phyloP scores from a whole-genome alignment of 2,113 vertebrate genomes.

The Colossoma macropomum region DNA sequence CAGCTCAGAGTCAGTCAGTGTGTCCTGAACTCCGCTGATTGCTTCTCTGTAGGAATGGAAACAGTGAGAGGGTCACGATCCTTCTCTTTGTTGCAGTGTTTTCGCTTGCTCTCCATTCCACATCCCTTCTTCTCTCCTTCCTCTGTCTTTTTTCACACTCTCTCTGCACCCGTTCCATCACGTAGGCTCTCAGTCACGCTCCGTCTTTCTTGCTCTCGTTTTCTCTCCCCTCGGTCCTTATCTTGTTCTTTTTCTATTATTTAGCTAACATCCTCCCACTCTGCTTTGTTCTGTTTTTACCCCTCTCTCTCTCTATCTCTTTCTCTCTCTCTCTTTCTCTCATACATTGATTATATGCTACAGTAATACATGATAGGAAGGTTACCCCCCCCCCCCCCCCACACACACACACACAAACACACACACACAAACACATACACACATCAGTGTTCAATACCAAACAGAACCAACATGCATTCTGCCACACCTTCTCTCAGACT shows the following conservation, averaged over 20 bases:
- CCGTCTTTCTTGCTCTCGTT: background rate
- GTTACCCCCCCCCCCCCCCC: too few relatives aligned
- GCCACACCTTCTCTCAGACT: background rate
- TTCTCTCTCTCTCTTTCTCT: background rate
- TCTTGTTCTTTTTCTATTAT: background rate
- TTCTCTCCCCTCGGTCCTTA: too few relatives aligned
- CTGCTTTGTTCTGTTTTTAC: background rate
- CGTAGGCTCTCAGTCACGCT: background rate
- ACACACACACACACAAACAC: too few relatives aligned
- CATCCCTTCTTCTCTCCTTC: constrained; percentile 15
- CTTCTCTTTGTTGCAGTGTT: background rate
- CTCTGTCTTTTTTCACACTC: background rate
- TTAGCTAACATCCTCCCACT: background rate
- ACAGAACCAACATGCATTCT: background rate
- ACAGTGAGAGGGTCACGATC: constrained; percentile 3
- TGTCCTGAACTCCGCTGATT: background rate
- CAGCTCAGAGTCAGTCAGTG: background rate
- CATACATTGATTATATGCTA: background rate
- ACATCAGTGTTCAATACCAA: background rate
- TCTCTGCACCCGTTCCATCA: background rate
- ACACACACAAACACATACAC: background rate
- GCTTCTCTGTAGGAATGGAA: background rate
- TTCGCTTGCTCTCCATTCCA: background rate
- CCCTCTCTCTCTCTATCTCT: background rate
- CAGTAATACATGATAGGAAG: background rate